Evolutionary conservation across 2,797 vertebrate species (phyloP), one percentile per base, ranked within the genome.

Genomic region (Rhinichthys osculus): DNA sequence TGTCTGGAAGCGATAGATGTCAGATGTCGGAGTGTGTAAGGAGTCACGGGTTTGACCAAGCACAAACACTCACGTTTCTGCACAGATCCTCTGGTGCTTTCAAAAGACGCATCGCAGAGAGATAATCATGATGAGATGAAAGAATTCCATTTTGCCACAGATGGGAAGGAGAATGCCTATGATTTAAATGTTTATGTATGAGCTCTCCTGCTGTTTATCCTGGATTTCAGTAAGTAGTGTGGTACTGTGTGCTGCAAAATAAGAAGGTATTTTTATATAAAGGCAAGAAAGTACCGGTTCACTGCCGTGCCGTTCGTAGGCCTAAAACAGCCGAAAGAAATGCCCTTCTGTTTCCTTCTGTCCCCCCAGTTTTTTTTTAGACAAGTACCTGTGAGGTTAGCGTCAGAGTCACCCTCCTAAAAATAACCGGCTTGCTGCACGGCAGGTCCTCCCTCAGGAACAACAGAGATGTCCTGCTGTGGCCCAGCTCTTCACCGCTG

Each of bases 371-470:
- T 82, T 82, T 77, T 78, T 62, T 71, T 78, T 35, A 73, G 70
- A 59, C 30, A 64, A 59, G 78, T 78, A n/a, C 79, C 81, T 86
- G 69, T 77, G 87, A 92, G 91, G 91, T 92, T 92, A 92, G 84
- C 83, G 10, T 92, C 86, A 92, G 92, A 93, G 91, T 95, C 92
- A 92, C 91, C 92, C 91, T 92, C 91, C 95, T 93, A 93, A 94
- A 94, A 95, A 95, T 95, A 95, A 94, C 94, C 87, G 90, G 87
- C 90, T 88, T 92, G 92, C 94, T 93, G 90, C 85, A 91, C 81
- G 91, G 89, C 91, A 93, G 91, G 90, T 90, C 90, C 76, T 87
- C 89, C 82, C 87, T 74, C 50, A 85, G 85, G 86, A 90, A 83
- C 74, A 81, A 81, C 66, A 90, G 59, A 66, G 81, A 85, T 87